Evolutionary conservation across 2,113 vertebrate species (phyloP).

Genomic region (Hemichromis elongatus): DNA sequence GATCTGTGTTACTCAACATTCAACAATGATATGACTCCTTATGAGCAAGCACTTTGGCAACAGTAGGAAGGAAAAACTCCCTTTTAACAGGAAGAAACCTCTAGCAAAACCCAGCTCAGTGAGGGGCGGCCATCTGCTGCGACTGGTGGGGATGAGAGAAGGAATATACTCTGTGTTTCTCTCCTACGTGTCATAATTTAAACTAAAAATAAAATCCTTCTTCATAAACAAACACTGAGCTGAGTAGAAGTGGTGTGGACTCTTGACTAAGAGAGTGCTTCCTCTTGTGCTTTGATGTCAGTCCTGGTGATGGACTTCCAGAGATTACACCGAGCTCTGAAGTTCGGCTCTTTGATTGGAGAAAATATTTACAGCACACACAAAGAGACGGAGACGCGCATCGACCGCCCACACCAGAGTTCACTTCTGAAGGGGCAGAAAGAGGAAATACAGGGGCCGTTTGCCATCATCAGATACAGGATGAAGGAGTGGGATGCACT

Average conservation of each 20-base stretch:
- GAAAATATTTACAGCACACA: slow-evolving; percentile 48
- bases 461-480: slow-evolving; percentile 36
- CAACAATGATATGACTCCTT: too few species aligned
- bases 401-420: slow-evolving; percentile 40
- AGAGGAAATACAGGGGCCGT: slow-evolving; percentile 48
- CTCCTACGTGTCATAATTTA: not conserved
- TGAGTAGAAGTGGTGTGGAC: not conserved
- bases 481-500: slow-evolving; percentile 21
- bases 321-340: slow-evolving; percentile 48
- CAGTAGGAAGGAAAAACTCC: too few species aligned
- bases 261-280: not conserved
- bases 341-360: slow-evolving; percentile 53
- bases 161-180: not conserved
- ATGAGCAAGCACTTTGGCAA: too few species aligned
- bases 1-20: not conserved
- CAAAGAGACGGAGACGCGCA: slow-evolving; percentile 9
- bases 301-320: slow-evolving; percentile 19
- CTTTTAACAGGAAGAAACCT: too few species aligned
- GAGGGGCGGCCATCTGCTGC: not conserved
- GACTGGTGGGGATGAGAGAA: not conserved
- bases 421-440: slow-evolving; percentile 20
- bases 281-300: slow-evolving; percentile 54
- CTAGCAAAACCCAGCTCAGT: not conserved
- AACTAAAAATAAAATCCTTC: not conserved
- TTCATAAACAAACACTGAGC: not conserved